A percentile compares a stretch with the other conserved stretches of the same genome.
Evolutionary conservation across 2,797 vertebrate genomes (phyloP).

Genomic region (Phyllotis vaccarum): DNA sequence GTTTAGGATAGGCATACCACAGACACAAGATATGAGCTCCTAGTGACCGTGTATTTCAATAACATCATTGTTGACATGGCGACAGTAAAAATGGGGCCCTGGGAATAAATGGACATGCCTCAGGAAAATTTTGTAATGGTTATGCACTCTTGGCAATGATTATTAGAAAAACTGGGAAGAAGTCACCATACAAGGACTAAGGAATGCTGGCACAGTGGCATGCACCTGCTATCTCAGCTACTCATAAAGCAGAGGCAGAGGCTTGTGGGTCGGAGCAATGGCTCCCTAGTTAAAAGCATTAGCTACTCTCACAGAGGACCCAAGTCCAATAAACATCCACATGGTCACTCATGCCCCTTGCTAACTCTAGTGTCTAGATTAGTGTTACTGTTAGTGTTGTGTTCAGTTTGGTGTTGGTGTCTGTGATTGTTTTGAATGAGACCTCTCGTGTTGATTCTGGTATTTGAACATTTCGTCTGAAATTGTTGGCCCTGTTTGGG

Average conservation of each 20-base stretch:
- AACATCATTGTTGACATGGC: neutral
- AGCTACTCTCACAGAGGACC: neutral
- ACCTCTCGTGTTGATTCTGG: neutral
- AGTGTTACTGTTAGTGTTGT: rapidly evolving
- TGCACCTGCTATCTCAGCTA: neutral
- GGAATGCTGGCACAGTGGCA: neutral
- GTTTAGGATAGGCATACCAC: neutral
- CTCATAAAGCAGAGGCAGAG: neutral
- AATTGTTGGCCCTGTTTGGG: neutral
- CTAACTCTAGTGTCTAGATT: neutral
- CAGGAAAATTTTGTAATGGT: neutral
- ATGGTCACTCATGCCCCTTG: neutral
- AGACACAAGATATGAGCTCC: neutral
- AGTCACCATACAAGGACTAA: no score
- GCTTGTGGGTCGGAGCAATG: neutral
- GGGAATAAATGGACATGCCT: neutral
- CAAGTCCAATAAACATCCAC: neutral
- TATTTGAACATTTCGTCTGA: neutral
- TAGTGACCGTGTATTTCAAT: neutral
- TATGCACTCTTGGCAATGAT: neutral
- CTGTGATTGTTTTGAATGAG: neutral
- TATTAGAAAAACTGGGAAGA: neutral
- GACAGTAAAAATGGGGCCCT: no score
- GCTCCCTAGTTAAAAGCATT: neutral
- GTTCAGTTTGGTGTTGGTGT: rapidly evolving